Percentiles rank a stretch among this genome's conserved stretches.
These are phyloP conservation scores for Ataeniobius toweri DNA, from an alignment of 2,797 vertebrate species.

Conservation along the genomic window DNA sequence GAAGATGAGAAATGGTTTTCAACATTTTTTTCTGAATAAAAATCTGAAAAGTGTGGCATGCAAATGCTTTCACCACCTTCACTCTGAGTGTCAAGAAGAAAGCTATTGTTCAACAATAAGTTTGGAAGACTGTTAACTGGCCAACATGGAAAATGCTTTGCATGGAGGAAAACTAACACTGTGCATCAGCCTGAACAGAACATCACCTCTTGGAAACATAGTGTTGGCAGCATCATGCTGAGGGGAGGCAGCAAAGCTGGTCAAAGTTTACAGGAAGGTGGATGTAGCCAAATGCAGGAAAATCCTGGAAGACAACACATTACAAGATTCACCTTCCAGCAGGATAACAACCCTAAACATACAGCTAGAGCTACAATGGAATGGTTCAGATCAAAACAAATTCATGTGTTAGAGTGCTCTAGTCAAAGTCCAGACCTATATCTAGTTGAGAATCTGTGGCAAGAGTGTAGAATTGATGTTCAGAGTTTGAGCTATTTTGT, in stretches of 20 bases:
- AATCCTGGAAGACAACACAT: background rate
- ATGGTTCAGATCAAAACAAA: background rate
- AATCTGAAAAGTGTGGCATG: slow-evolving; percentile 1
- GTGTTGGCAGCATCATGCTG: background rate
- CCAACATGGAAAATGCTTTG: background rate
- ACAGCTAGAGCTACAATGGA: background rate
- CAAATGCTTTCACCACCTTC: background rate
- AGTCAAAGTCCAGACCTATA: background rate
- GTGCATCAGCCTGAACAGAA: background rate
- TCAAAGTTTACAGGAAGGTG: background rate
- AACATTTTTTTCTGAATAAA: background rate
- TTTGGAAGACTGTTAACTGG: background rate
- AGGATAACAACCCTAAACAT: background rate
- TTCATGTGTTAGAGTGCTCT: background rate
- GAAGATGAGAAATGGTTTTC: background rate
- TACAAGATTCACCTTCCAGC: background rate
- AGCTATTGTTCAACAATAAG: background rate
- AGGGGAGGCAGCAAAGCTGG: no score
- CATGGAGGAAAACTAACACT: background rate
- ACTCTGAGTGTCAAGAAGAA: background rate
- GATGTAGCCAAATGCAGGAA: background rate
- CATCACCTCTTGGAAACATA: background rate
- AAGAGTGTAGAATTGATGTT: background rate
- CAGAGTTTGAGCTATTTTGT: background rate
- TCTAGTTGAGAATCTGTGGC: background rate